Base-by-base conservation (phyloP, 2,888 invertebrate genomes). In the Ormyrus nitidulus region DNA sequence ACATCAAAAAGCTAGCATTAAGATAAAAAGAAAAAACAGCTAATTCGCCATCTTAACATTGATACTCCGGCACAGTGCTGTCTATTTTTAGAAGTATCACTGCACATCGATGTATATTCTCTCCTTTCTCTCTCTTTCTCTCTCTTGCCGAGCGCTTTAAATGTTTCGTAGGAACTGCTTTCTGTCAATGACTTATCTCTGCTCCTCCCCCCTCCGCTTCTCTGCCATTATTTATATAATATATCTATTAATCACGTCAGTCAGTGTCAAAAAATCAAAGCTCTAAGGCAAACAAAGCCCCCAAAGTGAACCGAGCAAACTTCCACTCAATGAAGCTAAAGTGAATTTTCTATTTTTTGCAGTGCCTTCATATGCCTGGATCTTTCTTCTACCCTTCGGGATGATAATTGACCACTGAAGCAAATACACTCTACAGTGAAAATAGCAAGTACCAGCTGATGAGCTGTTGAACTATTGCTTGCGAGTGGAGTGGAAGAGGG, bases 31-130 rank as follows among this genome's bases (percentile, higher is more conserved):
- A 65, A 77, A 70, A 62, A 59, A 74, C 49, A 53, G 53, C 64
- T 72, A 72, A 81, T 76, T 81, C 75, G 79, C 75, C 72, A 79
- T 79, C 75, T 81, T 76, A 81, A 58, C 65, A 51, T 71, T 76
- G 64, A 78, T 75, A 71, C 65, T 71, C 71, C 34, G 62, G 62
- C 68, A 77, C 56, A 56, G 56, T 62, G 66, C 44, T 53, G 11
- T 77, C 81, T 81, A 81, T 79, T 79, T 81, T 81, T 81, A 81
- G 81, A 75, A 58, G 76, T 79, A 78, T 79, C 76, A 72, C 76
- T 76, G 81, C 65, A 81, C 74, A 77, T 77, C 73, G 65, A 73
- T 77, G 62, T 62, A 53, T 59, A 59, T 74, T 11, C 62, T 6
- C 13, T 68, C 46, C 64, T 64, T 61, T 65, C 65, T 77, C 58